These are phyloP conservation scores for Circaetus cinerascens DNA, from an alignment of 2,113 vertebrate genomes.

Conservation along the genomic window DNA sequence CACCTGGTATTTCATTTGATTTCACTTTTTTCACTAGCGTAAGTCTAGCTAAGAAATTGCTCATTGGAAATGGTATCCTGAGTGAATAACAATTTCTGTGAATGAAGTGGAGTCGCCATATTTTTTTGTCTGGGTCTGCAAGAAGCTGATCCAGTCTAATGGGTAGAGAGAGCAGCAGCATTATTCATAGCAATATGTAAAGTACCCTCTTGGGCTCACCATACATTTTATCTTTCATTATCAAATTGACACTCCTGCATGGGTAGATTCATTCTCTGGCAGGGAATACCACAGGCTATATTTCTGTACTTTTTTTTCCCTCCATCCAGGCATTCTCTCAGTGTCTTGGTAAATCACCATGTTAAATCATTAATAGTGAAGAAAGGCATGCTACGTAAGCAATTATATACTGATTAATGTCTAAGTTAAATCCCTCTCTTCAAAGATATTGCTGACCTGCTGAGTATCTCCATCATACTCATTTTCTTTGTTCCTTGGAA, in stretches of 20 bases:
- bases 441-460: constrained; percentile 42
- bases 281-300: constrained; percentile 54
- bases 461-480: not conserved
- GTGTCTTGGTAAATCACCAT: constrained; percentile 45
- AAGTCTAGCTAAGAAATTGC: not conserved
- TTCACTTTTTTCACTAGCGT: not conserved
- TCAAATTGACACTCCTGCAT: constrained; percentile 51
- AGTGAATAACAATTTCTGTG: not conserved
- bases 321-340: constrained; percentile 21
- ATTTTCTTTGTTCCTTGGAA: constrained; percentile 42
- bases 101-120: not conserved
- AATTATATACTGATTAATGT: constrained; percentile 63
- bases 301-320: constrained; percentile 29
- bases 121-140: constrained; percentile 3
- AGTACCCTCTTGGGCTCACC: constrained; percentile 36
- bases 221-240: constrained; percentile 59
- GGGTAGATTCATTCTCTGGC: constrained; percentile 50
- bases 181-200: constrained; percentile 52
- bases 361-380: constrained; percentile 47
- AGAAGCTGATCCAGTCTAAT: constrained; percentile 9
- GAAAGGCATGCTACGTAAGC: constrained; percentile 58
- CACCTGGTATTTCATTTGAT: not conserved
- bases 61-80: not conserved
- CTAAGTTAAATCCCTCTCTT: constrained; percentile 6
- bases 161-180: not conserved